Evolutionary conservation across 2,888 invertebrate species (phyloP), one percentile per base, ranked within the genome.

Genomic region (Amblyjoppa fuscipennis): DNA sequence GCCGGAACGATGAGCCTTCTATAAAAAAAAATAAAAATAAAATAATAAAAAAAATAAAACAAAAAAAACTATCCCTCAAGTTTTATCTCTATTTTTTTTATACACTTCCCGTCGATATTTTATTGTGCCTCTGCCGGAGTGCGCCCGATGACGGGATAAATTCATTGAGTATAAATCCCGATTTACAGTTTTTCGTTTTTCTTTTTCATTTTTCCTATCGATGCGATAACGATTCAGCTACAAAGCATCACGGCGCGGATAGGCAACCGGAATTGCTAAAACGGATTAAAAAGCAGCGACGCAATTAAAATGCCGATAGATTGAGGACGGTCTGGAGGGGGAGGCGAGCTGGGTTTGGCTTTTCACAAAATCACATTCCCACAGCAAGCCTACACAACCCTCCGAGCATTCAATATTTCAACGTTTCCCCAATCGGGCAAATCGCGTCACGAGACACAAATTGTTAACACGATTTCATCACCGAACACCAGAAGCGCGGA

Each of bases 261-360:
- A 61, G 45, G 28, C 11, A n/a, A 28, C n/a, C 41, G 45, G n/a
- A 74, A 73, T 41, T 20, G 34, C 34, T n/a, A 45, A 61, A 74
- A 6, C 74, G 74, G 41, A 56, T 45, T 75, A 11, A 31, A 31
- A 73, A 68, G 25, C 28, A 68, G 68, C 56, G n/a, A 68, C 28
- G 68, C 31, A 68, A 84, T 81, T 73, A 77, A 84, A 84, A 71
- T 75, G 34, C 31, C 38, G 53, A 31, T 45, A 56, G 71, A 20
- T 25, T 34, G 16, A 3, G 61, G 6, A 49, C 20, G 16, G 59
- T 34, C 66, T 11, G 28, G 11, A 9, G 41, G 41, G 9, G 41
- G 13, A 3, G 3, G 11, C 3, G 45, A 11, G 45, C 13, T 13
- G 45, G 13, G 13, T 3, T 41, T 66, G 56, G 66, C 53, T 71